Conservation (phyloP, 2,797 vertebrate genomes). For the Limnodromus scolopaceus region DNA sequence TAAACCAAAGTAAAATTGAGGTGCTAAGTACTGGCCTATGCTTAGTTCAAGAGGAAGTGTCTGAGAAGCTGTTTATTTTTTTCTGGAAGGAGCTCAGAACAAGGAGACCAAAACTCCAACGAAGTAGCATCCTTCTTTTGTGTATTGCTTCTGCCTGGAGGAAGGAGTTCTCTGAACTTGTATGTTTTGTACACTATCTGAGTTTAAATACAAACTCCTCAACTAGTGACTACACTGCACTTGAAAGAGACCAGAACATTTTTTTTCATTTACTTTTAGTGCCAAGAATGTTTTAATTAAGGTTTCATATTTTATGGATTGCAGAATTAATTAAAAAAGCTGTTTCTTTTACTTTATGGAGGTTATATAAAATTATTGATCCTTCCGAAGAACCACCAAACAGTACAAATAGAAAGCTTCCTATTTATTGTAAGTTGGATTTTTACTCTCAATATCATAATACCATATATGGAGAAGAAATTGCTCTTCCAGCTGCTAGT, state of each 20-base stretch:
- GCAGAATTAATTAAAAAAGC: background rate
- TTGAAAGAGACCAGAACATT: background rate
- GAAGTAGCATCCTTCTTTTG: background rate
- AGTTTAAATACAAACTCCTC: background rate
- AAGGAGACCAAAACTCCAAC: background rate
- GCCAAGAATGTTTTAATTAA: background rate
- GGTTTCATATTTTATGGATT: background rate
- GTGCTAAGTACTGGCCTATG: background rate
- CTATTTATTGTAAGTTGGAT: background rate
- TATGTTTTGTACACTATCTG: background rate
- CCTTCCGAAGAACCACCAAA: background rate
- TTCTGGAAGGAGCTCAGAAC: background rate
- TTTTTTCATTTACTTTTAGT: background rate
- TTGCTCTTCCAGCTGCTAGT: background rate
- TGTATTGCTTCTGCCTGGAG: background rate
- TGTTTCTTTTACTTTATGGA: background rate
- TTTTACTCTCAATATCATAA: background rate
- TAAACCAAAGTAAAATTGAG: background rate
- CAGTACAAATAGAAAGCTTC: background rate
- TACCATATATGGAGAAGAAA: background rate
- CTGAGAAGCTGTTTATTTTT: background rate
- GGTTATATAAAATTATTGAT: background rate
- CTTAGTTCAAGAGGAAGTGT: background rate
- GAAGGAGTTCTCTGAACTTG: background rate
- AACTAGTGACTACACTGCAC: background rate